phyloP scores from a whole-genome alignment of 1,140 invertebrate genomes.

The Drusus annulatus region DNA sequence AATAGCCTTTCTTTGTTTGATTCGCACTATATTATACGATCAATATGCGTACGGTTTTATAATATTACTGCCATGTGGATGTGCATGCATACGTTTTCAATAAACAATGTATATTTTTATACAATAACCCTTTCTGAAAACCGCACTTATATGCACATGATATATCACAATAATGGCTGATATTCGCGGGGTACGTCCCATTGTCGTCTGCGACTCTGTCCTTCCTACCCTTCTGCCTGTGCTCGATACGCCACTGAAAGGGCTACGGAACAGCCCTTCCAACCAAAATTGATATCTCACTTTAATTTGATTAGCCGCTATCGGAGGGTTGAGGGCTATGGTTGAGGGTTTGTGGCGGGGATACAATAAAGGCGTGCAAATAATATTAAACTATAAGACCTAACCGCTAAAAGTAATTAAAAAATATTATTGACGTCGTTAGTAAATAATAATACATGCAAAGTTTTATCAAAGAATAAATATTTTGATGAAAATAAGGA shows the following conservation, averaged over 20 bases:
- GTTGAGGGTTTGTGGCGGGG: not conserved
- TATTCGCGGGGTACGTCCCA: not conserved
- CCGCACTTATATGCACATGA: not conserved
- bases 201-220: not conserved
- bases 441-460: not conserved
- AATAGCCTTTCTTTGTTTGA: too few relatives aligned
- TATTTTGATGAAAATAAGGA: too few relatives aligned
- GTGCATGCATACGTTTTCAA: too few relatives aligned
- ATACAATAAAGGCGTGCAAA: not conserved
- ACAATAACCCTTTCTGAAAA: conserved; percentile 17
- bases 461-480: too few relatives aligned
- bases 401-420: not conserved
- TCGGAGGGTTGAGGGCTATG: not conserved
- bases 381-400: too few relatives aligned
- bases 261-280: conserved; percentile 29
- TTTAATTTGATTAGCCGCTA: conserved; percentile 52
- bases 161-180: not conserved
- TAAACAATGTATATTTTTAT: conserved; percentile 15
- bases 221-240: not conserved
- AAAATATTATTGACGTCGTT: not conserved
- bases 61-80: too few relatives aligned
- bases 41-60: too few relatives aligned
- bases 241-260: conserved; percentile 3
- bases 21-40: too few relatives aligned
- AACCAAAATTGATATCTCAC: conserved; percentile 55